Evolutionary conservation across 2,113 vertebrate genomes (phyloP), one percentile per base, ranked within the genome.

Genomic region (Cheirogaleus medius): DNA sequence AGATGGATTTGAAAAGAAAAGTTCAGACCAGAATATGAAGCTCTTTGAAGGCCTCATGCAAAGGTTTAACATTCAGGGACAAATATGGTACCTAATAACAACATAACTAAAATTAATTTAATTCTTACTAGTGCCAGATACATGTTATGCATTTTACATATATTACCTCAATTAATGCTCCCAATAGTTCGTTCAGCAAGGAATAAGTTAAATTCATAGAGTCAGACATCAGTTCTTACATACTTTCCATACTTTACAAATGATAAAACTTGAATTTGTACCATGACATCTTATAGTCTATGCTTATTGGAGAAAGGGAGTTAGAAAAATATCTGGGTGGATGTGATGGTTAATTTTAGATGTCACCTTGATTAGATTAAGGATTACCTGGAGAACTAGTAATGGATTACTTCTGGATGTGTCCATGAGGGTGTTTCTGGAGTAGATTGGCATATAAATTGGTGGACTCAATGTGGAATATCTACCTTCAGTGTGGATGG

Each of bases 1-100:
- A 88, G 85, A 18, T 85, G 15, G n/a, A 52, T 89, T 89, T 68
- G 87, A 58, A 86, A 93, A 84, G 27, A 42, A 97, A 60, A 47
- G 25, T 81, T 95, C 32, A 71, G 37, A 29, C 1, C 12, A 56
- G 52, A 95, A 73, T 73, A 85, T 56, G 76, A 69, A 87, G 39
- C 47, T 78, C 10, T 76, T 37, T 47, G 13, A 91, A 85, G 54
- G 25, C 21, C 39, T 52, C 23, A 8, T 69, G 63, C 49, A 60
- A 54, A 84, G 37, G 85, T 94, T 96, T 82, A 94, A 93, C 39
- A 86, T 78, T 82, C 27, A 64, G 37, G 68, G 32, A 78, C 14
- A 84, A 60, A 92, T 91, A 71, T n/a, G 44, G n/a, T 23, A 47
- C 5, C 29, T n/a, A 92, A 69, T 66, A 87, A 80, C 20, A 56